A percentile compares a stretch with the other conserved stretches of the same genome.
phyloP scores from a whole-genome alignment of 2,113 vertebrate species.

The Oryzias celebensis region DNA sequence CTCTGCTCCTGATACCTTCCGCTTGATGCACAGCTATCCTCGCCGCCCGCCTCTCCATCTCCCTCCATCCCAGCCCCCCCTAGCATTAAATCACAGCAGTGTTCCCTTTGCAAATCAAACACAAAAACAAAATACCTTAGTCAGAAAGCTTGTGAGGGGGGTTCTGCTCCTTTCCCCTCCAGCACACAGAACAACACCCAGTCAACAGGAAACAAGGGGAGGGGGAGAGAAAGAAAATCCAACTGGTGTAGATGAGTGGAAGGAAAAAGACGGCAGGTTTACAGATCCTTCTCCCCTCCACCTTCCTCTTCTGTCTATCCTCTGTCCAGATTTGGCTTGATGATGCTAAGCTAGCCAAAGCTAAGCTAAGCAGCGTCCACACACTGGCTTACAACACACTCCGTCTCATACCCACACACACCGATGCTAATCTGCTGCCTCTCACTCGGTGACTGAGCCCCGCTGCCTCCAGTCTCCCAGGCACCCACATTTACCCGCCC shows the following conservation, averaged over 20 bases:
- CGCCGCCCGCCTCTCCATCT: slow-evolving; percentile 48
- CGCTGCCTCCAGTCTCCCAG: slow-evolving; percentile 73
- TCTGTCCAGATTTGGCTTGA: slow-evolving; percentile 75
- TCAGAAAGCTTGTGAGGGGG: slow-evolving; percentile 20
- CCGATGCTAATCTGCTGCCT: slow-evolving; percentile 49
- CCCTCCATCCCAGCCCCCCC: slow-evolving; percentile 54
- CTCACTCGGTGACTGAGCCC: slow-evolving; percentile 64
- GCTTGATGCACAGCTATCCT: slow-evolving; percentile 59
- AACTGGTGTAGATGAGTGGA: slow-evolving; percentile 60
- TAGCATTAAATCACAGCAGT: slow-evolving; percentile 61
- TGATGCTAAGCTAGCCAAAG: slow-evolving; percentile 82
- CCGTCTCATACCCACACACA: slow-evolving; percentile 68
- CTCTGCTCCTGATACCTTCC: slow-evolving; percentile 55
- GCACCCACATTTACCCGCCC: slow-evolving; percentile 81
- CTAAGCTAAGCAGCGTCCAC: slow-evolving; percentile 74
- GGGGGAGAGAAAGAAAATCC: slow-evolving; percentile 44
- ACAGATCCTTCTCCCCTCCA: slow-evolving; percentile 60
- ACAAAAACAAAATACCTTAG: slow-evolving; percentile 65
- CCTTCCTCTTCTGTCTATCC: slow-evolving; percentile 60
- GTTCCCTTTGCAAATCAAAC: slow-evolving; percentile 22
- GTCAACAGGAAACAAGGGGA: slow-evolving; percentile 48
- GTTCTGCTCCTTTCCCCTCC: slow-evolving; percentile 34
- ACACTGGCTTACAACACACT: slow-evolving; percentile 57
- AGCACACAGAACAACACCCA: slow-evolving; percentile 44
- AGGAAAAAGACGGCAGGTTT: slow-evolving; percentile 42